phyloP scores from a whole-genome alignment of 1,140 invertebrate species.

The Anoplolepis gracilipes region DNA sequence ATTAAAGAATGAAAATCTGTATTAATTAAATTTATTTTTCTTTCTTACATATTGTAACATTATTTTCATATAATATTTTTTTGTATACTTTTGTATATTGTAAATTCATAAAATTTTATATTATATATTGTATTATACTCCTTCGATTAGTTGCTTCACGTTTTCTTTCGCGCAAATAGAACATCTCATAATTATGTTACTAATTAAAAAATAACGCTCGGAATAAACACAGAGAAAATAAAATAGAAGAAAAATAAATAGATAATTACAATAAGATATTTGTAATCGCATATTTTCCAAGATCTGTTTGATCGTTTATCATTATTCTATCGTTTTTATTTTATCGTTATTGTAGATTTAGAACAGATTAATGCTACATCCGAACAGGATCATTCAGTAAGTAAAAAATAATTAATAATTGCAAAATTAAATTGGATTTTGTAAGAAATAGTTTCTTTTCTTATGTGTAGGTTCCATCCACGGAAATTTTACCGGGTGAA shows the following conservation, averaged over 20 bases:
- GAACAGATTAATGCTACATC: conserved; percentile 14
- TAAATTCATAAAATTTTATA: neutral
- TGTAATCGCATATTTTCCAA: neutral
- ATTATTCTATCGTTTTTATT: no score
- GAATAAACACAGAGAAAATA: neutral
- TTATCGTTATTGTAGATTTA: conserved; percentile 23
- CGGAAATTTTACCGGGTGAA: conserved; percentile 73
- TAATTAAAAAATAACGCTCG: neutral
- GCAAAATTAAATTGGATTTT: neutral
- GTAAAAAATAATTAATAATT: neutral
- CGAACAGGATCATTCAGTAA: conserved; percentile 35
- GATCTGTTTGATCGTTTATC: conserved; percentile 2
- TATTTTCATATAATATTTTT: neutral
- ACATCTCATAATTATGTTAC: no score
- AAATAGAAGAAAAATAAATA: neutral
- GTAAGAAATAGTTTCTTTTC: neutral
- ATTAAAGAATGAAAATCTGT: no score
- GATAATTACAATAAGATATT: neutral
- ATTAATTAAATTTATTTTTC: neutral
- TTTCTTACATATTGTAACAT: neutral
- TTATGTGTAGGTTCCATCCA: conserved; percentile 52
- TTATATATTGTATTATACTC: no score
- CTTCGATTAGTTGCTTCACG: neutral
- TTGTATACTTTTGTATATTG: neutral
- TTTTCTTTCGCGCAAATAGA: neutral